phyloP scores from a whole-genome alignment of 2,888 invertebrate genomes.

The Periphyllus acericola region DNA sequence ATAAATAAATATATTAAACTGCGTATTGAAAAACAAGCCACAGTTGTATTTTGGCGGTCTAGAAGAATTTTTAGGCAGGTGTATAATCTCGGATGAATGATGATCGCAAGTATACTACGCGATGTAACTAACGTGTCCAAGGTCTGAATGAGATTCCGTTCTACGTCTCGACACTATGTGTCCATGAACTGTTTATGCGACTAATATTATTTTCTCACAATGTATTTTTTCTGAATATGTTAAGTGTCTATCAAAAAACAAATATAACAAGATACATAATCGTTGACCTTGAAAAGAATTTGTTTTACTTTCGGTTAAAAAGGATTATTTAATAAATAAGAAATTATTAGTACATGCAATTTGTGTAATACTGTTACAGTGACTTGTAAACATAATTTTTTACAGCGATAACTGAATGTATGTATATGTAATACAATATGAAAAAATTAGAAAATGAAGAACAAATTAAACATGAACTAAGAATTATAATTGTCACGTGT shows the following conservation, averaged over 20 bases:
- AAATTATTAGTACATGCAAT: neutral
- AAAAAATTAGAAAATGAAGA: neutral
- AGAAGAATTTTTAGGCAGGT: constrained; percentile 1
- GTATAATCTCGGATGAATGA: constrained; percentile 13
- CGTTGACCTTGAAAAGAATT: neutral
- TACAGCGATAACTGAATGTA: neutral
- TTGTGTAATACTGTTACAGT: neutral
- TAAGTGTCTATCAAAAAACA: neutral
- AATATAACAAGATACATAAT: neutral
- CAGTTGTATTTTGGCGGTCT: neutral
- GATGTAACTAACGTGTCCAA: constrained; percentile 35
- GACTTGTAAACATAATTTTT: neutral
- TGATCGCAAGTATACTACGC: constrained; percentile 33
- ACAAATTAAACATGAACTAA: neutral
- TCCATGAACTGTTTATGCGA: constrained; percentile 41
- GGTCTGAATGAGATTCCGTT: constrained; percentile 52
- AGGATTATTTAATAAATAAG: neutral
- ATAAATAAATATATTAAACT: neutral
- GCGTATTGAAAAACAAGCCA: constrained; percentile 41
- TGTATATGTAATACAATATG: neutral
- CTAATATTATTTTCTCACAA: constrained; percentile 40
- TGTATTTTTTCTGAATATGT: constrained; percentile 26
- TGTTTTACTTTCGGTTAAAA: constrained; percentile 26
- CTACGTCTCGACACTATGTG: constrained; percentile 15
- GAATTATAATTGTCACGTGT: neutral